Evolutionary conservation across 1,140 invertebrate species (phyloP).

Genomic region (Apis dorsata): DNA sequence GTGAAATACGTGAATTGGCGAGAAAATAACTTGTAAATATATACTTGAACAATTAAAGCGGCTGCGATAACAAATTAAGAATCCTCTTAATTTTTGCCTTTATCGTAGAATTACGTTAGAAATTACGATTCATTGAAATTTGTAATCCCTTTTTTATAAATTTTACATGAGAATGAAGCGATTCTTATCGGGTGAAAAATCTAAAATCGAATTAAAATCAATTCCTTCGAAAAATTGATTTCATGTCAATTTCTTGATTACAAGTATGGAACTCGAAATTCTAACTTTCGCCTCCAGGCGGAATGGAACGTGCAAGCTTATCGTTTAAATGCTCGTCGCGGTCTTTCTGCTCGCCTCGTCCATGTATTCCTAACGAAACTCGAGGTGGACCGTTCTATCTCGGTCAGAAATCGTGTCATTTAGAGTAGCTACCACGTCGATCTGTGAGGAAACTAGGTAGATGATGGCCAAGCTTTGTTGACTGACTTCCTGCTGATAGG

Average conservation of each 20-base stretch:
- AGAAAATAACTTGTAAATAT: neutral
- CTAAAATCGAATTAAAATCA: no score
- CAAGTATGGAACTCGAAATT: neutral
- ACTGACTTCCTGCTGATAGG: slow-evolving; percentile 17
- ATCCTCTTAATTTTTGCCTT: no score
- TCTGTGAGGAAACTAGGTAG: slow-evolving; percentile 12
- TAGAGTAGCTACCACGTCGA: slow-evolving; percentile 57
- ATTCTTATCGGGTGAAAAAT: no score
- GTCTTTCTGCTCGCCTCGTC: slow-evolving; percentile 39
- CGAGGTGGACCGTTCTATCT: slow-evolving; percentile 59
- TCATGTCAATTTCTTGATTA: neutral
- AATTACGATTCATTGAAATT: no score
- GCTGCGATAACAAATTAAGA: no score
- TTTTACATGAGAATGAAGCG: no score
- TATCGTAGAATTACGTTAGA: no score
- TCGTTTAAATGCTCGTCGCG: slow-evolving; percentile 62
- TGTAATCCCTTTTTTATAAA: no score
- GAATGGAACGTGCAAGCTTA: slow-evolving; percentile 53
- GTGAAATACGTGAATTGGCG: no score
- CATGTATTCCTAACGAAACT: slow-evolving; percentile 55
- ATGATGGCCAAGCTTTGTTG: neutral
- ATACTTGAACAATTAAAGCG: neutral
- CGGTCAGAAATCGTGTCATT: slow-evolving; percentile 65
- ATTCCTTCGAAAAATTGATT: neutral
- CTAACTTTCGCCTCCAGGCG: slow-evolving; percentile 61